These are phyloP conservation scores for Cheumatopsyche charites DNA, from an alignment of 1,140 invertebrate genomes.

Conservation along the genomic window DNA sequence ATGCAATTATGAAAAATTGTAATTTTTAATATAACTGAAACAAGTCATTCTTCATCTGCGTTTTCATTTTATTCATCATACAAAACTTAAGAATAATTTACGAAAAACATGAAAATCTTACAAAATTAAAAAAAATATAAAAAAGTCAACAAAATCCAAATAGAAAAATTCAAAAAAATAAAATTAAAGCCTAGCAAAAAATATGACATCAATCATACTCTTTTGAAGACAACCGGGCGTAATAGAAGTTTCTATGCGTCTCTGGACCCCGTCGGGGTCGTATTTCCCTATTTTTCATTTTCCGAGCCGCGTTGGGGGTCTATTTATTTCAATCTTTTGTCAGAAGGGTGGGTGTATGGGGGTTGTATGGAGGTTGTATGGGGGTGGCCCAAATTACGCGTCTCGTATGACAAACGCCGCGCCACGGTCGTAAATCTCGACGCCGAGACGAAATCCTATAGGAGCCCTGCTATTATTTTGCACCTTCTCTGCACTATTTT, in stretches of 20 bases:
- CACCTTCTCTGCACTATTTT: too few species aligned
- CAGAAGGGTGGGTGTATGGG: background rate
- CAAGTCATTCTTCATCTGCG: too few species aligned
- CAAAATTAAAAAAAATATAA: too few species aligned
- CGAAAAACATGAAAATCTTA: too few species aligned
- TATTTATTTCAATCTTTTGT: conserved; percentile 36
- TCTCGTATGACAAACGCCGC: conserved; percentile 22
- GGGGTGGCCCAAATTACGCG: conserved; percentile 8
- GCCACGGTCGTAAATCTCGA: conserved; percentile 8
- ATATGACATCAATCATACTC: conserved; percentile 28
- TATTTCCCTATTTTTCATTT: conserved; percentile 35
- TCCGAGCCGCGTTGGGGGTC: conserved; percentile 1
- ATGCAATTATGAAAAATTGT: too few species aligned
- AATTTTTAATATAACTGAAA: too few species aligned
- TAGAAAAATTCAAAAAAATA: too few species aligned
- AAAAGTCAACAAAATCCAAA: too few species aligned
- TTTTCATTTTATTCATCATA: too few species aligned
- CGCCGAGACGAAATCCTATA: conserved; percentile 1
- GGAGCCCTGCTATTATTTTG: too few species aligned
- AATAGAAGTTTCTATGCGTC: background rate
- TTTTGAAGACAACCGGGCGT: conserved; percentile 14
- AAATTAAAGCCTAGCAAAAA: background rate
- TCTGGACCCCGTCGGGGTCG: background rate
- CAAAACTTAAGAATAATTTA: too few species aligned
- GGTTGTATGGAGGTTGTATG: too few species aligned